Percentiles rank a stretch among this genome's conserved stretches.
phyloP scores from a whole-genome alignment of 2,888 invertebrate genomes.

The Rhimphoctona megacephalus region DNA sequence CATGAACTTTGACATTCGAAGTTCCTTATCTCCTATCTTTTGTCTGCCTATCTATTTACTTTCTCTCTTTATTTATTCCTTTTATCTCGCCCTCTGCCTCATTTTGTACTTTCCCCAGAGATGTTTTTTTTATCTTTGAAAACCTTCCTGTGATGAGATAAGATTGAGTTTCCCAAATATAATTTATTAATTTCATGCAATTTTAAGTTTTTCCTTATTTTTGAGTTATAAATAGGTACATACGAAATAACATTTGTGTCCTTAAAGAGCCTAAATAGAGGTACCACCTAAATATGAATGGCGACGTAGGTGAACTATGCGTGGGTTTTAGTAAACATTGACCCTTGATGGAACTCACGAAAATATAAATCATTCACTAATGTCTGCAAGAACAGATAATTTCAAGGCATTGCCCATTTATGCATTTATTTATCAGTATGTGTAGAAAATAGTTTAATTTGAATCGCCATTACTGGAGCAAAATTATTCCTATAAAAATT shows the following conservation, averaged over 20 bases:
- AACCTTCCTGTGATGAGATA: not conserved
- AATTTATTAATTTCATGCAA: not conserved
- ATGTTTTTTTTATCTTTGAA: slow-evolving; percentile 24
- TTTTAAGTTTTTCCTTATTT: not conserved
- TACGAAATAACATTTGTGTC: not conserved
- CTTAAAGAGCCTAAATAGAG: not conserved
- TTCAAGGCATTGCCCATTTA: not conserved
- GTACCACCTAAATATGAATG: not conserved
- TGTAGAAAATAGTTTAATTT: too few relatives aligned
- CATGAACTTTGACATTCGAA: slow-evolving; percentile 60
- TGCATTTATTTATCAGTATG: not conserved
- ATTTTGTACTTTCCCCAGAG: not conserved
- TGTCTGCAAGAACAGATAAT: not conserved
- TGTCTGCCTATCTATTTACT: slow-evolving; percentile 11
- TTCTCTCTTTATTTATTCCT: not conserved
- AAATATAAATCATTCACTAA: not conserved
- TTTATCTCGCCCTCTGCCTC: not conserved
- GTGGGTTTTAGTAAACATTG: not conserved
- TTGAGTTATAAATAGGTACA: not conserved
- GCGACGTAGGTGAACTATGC: too few relatives aligned
- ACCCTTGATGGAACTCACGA: not conserved
- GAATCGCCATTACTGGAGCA: not conserved
- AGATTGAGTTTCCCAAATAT: not conserved
- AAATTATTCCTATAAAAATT: not conserved
- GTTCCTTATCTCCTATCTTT: slow-evolving; percentile 26